These are phyloP conservation scores for Ahaetulla prasina DNA, from an alignment of 2,113 vertebrate species.

Conservation along the genomic window DNA sequence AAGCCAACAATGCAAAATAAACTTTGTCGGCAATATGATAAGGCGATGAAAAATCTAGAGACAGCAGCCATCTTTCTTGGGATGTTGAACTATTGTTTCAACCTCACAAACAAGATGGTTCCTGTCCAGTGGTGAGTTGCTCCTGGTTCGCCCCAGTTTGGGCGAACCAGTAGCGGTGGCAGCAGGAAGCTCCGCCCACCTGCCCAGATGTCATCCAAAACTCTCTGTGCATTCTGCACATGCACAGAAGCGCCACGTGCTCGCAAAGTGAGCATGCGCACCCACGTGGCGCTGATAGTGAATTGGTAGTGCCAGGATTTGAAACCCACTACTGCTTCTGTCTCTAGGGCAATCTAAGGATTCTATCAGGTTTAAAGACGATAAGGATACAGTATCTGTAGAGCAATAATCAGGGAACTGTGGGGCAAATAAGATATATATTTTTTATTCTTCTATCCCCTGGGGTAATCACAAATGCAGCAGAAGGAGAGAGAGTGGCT, in stretches of 20 bases:
- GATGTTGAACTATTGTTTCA: conserved; percentile 29
- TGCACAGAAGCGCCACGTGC: too few relatives aligned
- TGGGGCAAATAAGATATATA: conserved; percentile 20
- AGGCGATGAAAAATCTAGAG: background rate
- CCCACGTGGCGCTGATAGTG: too few relatives aligned
- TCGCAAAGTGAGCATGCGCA: too few relatives aligned
- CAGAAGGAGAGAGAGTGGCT: conserved; percentile 37
- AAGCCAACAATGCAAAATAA: conserved; percentile 10
- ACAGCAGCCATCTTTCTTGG: background rate
- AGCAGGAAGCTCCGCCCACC: too few relatives aligned
- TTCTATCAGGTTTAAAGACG: conserved; percentile 39
- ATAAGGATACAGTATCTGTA: conserved; percentile 45
- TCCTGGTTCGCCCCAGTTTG: too few relatives aligned
- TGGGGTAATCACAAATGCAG: conserved; percentile 51
- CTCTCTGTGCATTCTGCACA: too few relatives aligned
- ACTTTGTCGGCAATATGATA: conserved; percentile 5
- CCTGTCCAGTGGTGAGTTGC: too few relatives aligned
- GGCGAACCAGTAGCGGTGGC: too few relatives aligned
- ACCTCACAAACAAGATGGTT: background rate
- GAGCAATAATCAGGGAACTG: conserved; percentile 39
- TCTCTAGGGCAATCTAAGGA: conserved; percentile 26
- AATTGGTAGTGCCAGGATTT: too few relatives aligned
- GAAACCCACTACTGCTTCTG: too few relatives aligned
- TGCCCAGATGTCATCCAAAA: too few relatives aligned
- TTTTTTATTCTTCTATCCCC: conserved; percentile 52